Conservation (phyloP, 1,140 invertebrate species). For the Brachionus rubens region DNA sequence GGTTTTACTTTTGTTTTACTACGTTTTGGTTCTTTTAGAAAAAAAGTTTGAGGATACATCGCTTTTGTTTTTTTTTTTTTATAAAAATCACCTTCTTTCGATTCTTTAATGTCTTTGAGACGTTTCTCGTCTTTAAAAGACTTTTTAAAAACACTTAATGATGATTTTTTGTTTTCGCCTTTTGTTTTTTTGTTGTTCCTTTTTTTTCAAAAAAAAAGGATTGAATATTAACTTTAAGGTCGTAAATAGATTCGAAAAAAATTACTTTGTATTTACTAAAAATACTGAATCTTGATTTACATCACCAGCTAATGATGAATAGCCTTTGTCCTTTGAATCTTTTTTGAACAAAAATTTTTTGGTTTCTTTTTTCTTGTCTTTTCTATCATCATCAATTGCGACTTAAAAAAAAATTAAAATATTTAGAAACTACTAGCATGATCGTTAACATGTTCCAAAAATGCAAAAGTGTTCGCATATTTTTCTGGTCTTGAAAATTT, state of each 20-base stretch:
- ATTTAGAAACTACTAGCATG: too few relatives aligned
- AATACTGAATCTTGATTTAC: slow-evolving; percentile 39
- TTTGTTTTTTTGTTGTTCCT: slow-evolving; percentile 34
- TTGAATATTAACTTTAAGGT: neutral
- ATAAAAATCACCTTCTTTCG: slow-evolving; percentile 4
- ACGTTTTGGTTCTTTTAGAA: neutral
- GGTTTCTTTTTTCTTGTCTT: slow-evolving; percentile 34
- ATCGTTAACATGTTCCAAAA: too few relatives aligned
- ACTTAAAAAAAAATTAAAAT: slow-evolving; percentile 14
- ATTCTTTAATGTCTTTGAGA: slow-evolving; percentile 31
- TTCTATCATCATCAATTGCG: slow-evolving; percentile 24
- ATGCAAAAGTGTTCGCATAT: too few relatives aligned
- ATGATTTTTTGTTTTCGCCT: slow-evolving; percentile 12
- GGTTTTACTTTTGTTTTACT: neutral
- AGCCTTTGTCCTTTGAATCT: slow-evolving; percentile 43
- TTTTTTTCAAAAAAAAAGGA: neutral
- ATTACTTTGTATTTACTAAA: slow-evolving; percentile 43
- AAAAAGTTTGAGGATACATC: neutral
- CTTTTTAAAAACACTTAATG: slow-evolving; percentile 38
- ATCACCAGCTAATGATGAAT: slow-evolving; percentile 17
- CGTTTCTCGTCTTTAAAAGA: slow-evolving; percentile 45
- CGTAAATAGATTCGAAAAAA: neutral
- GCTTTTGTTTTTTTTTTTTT: neutral
- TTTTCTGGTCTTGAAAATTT: too few relatives aligned
- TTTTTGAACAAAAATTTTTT: slow-evolving; percentile 47